A percentile compares a stretch with the other conserved stretches of the same genome.
Evolutionary conservation across 2,113 vertebrate genomes (phyloP).

Genomic region (Amphiprion ocellaris): DNA sequence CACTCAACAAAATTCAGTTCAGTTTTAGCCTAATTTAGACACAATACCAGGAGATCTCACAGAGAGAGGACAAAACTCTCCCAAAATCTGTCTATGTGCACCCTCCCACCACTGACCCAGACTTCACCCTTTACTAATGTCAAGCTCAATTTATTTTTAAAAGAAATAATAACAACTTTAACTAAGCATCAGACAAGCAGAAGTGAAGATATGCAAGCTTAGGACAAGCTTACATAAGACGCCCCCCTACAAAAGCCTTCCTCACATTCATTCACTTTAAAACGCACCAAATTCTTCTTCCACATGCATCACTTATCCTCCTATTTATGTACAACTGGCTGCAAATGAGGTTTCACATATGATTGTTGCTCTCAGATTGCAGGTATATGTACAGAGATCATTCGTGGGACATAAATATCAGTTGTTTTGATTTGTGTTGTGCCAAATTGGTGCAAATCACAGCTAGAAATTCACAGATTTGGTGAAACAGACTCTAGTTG

Average conservation of each 20-base stretch:
- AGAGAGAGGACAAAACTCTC: constrained; percentile 18
- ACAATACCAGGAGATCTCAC: constrained; percentile 19
- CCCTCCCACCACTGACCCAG: constrained; percentile 28
- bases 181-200: constrained; percentile 35
- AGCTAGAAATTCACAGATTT: background rate
- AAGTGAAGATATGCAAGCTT: constrained; percentile 18
- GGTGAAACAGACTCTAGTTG: background rate
- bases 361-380: background rate
- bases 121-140: constrained; percentile 29
- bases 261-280: constrained; percentile 21
- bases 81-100: constrained; percentile 6
- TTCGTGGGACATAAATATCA: background rate
- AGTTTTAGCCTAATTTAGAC: constrained; percentile 70
- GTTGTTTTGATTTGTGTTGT: background rate
- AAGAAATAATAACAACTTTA: constrained; percentile 36
- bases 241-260: constrained; percentile 5
- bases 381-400: background rate
- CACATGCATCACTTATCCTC: constrained; percentile 1
- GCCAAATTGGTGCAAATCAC: background rate
- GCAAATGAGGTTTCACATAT: background rate
- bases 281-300: constrained; percentile 26
- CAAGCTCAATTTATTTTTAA: constrained; percentile 29
- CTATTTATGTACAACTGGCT: background rate
- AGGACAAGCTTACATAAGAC: constrained; percentile 47
- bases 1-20: constrained; percentile 29